These are phyloP conservation scores for Cirrhinus mrigala DNA, from an alignment of 2,797 vertebrate genomes.

Conservation along the genomic window DNA sequence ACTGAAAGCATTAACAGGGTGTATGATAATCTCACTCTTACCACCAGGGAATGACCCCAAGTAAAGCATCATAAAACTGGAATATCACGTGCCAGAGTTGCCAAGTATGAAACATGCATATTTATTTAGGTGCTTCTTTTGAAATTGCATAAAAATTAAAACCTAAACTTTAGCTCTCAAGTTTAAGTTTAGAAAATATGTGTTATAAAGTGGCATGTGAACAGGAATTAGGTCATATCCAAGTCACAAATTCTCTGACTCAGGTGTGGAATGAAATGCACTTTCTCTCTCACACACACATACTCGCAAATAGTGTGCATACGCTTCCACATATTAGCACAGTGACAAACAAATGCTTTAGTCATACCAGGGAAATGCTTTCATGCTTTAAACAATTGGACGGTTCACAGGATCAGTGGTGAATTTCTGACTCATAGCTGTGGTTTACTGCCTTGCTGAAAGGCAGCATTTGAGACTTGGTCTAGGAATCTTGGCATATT, in stretches of 20 bases:
- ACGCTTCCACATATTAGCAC: not conserved
- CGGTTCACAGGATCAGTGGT: constrained; percentile 75
- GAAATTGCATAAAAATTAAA: not conserved
- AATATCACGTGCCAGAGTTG: constrained; percentile 23
- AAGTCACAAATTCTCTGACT: not conserved
- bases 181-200: not conserved
- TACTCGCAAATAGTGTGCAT: constrained; percentile 31
- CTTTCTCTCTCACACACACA: constrained; percentile 43
- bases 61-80: not conserved
- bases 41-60: not conserved
- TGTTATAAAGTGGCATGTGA: not conserved
- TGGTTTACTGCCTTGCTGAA: constrained; percentile 71
- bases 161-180: not conserved
- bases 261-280: not conserved
- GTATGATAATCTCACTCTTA: not conserved
- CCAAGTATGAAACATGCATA: not conserved
- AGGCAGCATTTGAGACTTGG: constrained; percentile 54
- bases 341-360: constrained; percentile 62
- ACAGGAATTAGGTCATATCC: not conserved
- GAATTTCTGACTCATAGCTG: constrained; percentile 75
- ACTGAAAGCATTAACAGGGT: not conserved
- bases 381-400: constrained; percentile 70
- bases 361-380: constrained; percentile 71
- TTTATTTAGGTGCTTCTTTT: constrained; percentile 5
- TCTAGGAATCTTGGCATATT: constrained; percentile 63